Evolutionary conservation across 2,888 invertebrate genomes (phyloP).

Genomic region (Torymus tubicola): DNA sequence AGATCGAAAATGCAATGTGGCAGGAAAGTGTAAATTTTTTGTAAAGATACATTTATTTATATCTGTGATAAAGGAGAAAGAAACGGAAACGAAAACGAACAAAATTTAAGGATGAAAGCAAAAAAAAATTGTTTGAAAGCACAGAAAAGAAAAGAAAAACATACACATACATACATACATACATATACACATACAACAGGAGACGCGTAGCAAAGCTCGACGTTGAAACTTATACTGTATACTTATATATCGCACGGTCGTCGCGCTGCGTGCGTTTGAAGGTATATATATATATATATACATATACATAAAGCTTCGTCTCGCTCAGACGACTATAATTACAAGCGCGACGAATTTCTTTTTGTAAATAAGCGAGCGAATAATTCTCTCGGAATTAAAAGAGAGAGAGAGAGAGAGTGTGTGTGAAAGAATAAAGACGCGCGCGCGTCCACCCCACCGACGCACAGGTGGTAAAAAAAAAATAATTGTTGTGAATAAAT

Average conservation of each 20-base stretch:
- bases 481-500: conserved; percentile 72
- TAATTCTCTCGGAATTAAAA: conserved; percentile 10
- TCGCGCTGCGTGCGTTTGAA: conserved; percentile 57
- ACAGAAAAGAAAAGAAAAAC: conserved; percentile 36
- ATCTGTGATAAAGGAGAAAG: conserved; percentile 73
- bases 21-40: conserved; percentile 67
- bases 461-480: conserved; percentile 46
- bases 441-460: not conserved
- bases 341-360: conserved; percentile 31
- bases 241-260: not conserved
- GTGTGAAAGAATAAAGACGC: too few species aligned
- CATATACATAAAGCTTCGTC: conserved; percentile 35
- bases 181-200: conserved; percentile 52
- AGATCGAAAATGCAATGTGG: conserved; percentile 1
- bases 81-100: conserved; percentile 20
- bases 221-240: not conserved
- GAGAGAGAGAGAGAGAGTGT: too few species aligned
- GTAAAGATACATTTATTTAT: conserved; percentile 75
- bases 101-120: conserved; percentile 47
- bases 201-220: conserved; percentile 35
- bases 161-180: not conserved
- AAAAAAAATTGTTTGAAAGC: conserved; percentile 34
- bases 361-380: conserved; percentile 69
- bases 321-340: conserved; percentile 32
- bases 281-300: too few species aligned